Percentiles rank a stretch among this genome's conserved stretches.
Conservation (phyloP, 2,797 vertebrate species). For the Phrynocephalus vlangalii region DNA sequence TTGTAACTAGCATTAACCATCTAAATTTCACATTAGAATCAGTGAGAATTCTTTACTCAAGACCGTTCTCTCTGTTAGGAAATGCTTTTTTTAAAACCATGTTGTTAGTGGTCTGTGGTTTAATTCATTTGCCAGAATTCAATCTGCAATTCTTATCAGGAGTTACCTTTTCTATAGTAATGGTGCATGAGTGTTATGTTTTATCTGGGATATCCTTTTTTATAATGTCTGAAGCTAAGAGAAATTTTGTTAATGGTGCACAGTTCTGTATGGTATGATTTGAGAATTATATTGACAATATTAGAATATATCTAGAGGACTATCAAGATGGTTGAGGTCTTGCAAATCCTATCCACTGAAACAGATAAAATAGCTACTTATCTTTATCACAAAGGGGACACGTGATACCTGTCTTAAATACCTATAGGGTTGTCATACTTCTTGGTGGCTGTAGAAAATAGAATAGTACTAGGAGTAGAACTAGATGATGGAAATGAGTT, state of each 20-base stretch:
- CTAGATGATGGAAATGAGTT: neutral
- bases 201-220: neutral
- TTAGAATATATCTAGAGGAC: neutral
- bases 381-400: neutral
- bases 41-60: conserved; percentile 17
- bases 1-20: conserved; percentile 30
- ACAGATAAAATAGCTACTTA: neutral
- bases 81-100: neutral
- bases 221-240: neutral
- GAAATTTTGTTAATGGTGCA: neutral
- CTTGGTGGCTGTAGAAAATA: neutral
- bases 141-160: neutral
- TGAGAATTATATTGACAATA: neutral
- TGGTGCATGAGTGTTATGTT: neutral
- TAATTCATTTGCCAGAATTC: conserved; percentile 48
- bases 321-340: no score
- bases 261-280: neutral
- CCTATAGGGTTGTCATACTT: neutral
- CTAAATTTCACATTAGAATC: conserved; percentile 3
- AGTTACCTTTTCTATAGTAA: neutral
- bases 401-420: neutral
- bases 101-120: conserved; percentile 41
- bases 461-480: neutral
- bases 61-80: conserved; percentile 23
- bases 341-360: neutral